Evolutionary conservation across 2,113 vertebrate species (phyloP).

Genomic region (Hoplias malabaricus): DNA sequence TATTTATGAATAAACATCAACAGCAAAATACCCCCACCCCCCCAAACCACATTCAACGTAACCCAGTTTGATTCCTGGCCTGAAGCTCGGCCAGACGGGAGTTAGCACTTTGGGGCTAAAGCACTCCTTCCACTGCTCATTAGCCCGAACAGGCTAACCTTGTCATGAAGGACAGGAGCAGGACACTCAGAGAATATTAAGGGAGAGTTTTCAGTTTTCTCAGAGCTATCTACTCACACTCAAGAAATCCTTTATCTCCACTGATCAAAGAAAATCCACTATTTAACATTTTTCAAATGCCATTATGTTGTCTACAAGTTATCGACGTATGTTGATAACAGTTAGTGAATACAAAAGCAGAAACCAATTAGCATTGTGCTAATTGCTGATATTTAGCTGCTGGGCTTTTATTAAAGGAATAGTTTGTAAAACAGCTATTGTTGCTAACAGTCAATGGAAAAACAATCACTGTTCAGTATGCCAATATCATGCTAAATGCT

Average conservation of each 20-base stretch:
- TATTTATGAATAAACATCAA: no score
- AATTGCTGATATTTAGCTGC: not conserved
- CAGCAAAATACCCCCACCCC: no score
- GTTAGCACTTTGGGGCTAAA: constrained; percentile 15
- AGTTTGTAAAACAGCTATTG: not conserved
- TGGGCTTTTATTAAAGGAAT: not conserved
- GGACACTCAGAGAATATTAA: constrained; percentile 46
- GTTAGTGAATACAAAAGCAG: not conserved
- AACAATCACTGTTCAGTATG: no score
- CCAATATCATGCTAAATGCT: no score
- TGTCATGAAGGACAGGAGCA: constrained; percentile 33
- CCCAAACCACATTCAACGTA: not conserved
- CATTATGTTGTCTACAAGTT: no score
- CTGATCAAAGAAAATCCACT: no score
- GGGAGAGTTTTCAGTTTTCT: not conserved
- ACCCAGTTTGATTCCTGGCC: constrained; percentile 38
- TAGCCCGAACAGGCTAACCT: constrained; percentile 40
- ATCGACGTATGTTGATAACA: not conserved
- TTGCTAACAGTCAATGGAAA: no score
- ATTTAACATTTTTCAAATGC: no score
- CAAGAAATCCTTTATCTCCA: no score
- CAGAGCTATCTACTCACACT: not conserved
- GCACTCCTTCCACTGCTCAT: constrained; percentile 16
- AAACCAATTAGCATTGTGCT: not conserved
- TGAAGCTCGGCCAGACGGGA: constrained; percentile 22